phyloP scores from a whole-genome alignment of 2,888 invertebrate species.

The Folsomia manolachei region DNA sequence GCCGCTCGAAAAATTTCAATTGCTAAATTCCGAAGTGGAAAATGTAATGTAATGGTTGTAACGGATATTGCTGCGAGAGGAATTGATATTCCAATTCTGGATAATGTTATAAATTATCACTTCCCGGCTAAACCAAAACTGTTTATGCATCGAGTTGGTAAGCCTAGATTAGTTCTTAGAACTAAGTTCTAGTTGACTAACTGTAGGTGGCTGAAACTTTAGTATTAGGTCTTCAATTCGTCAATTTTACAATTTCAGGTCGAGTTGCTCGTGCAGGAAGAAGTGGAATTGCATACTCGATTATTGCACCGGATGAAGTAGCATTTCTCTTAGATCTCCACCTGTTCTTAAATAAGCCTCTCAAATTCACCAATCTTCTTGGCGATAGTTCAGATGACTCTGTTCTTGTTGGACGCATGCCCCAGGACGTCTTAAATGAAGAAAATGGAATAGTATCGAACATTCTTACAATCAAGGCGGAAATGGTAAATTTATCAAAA shows the following conservation, averaged over 20 bases:
- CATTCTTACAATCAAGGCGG: conserved; percentile 70
- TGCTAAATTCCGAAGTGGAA: conserved; percentile 78
- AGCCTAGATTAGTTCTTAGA: conserved; percentile 53
- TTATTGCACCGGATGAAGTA: conserved; percentile 85
- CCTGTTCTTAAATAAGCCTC: conserved; percentile 79
- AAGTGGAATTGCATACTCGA: conserved; percentile 84
- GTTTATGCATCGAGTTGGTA: conserved; percentile 97
- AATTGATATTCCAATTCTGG: conserved; percentile 92
- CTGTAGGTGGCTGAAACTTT: not conserved
- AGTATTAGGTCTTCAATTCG: no score
- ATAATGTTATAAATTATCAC: conserved; percentile 94
- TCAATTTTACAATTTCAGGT: conserved; percentile 53
- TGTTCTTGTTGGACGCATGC: conserved; percentile 71
- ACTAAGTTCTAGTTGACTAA: not conserved
- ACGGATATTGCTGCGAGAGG: conserved; percentile 98
- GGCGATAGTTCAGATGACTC: conserved; percentile 55
- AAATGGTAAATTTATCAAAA: conserved; percentile 67
- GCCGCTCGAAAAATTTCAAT: conserved; percentile 92
- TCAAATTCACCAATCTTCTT: conserved; percentile 60
- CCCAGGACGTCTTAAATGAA: conserved; percentile 77
- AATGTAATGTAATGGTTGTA: conserved; percentile 81
- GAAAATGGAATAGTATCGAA: conserved; percentile 71
- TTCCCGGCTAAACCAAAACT: conserved; percentile 96
- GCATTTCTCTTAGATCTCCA: conserved; percentile 92
- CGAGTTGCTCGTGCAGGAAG: conserved; percentile 94